Evolutionary conservation across 92 coral and sea anemone species (phyloP).

Genomic region (Phenganax marumi): DNA sequence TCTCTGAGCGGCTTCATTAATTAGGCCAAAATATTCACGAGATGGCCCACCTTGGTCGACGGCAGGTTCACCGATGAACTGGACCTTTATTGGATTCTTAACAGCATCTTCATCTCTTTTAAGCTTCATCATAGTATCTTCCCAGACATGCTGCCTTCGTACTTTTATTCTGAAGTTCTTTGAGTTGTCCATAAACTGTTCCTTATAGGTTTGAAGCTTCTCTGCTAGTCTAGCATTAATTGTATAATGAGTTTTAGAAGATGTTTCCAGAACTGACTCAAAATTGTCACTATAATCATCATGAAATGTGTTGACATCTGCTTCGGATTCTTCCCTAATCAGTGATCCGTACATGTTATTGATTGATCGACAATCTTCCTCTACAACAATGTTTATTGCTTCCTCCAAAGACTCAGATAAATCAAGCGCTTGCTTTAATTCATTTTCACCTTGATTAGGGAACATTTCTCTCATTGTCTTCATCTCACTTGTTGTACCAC

Average conservation of each 20-base stretch:
- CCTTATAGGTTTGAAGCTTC: background rate
- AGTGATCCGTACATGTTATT: constrained; percentile 55
- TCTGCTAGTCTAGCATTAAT: constrained; percentile 36
- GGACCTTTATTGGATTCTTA: background rate
- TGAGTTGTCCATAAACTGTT: constrained; percentile 3
- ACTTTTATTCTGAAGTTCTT: constrained; percentile 50
- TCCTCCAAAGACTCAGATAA: constrained; percentile 36
- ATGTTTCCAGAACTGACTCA: background rate
- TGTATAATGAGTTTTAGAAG: constrained; percentile 23
- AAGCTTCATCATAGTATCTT: constrained; percentile 27
- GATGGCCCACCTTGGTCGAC: constrained; percentile 16
- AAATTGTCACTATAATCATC: constrained; percentile 6
- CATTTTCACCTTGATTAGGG: constrained; percentile 39
- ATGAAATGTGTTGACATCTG: constrained; percentile 22
- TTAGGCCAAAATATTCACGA: constrained; percentile 10
- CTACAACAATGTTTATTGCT: constrained; percentile 40
- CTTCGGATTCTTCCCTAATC: constrained; percentile 36
- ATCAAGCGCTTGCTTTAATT: constrained; percentile 48
- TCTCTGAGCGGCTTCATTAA: constrained; percentile 11
- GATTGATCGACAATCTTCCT: constrained; percentile 31
- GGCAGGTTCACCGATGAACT: constrained; percentile 16
- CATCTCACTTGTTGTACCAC: background rate
- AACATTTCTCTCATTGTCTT: constrained; percentile 53
- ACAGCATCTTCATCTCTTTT: background rate
- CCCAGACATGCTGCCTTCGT: constrained; percentile 51